These are phyloP conservation scores for Steinernema feltiae DNA, from an alignment of 1,140 invertebrate genomes.

Conservation along the genomic window DNA sequence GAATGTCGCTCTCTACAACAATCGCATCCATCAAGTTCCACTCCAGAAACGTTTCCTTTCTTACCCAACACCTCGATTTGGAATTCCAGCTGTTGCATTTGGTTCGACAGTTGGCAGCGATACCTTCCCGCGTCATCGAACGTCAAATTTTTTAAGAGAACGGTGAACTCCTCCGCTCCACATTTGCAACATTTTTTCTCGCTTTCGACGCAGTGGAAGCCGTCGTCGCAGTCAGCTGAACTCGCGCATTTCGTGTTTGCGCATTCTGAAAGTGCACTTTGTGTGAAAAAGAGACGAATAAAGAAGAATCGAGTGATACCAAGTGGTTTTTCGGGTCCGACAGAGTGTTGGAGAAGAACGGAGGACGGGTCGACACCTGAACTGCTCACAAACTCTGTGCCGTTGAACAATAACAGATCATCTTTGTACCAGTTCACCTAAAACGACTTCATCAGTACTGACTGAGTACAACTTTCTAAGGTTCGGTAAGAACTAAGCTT, in stretches of 20 bases:
- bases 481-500: background rate
- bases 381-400: slow-evolving; percentile 27
- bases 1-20: slow-evolving; percentile 36
- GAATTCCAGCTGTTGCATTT: slow-evolving; percentile 35
- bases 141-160: slow-evolving; percentile 35
- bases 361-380: slow-evolving; percentile 21
- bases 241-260: slow-evolving; percentile 24
- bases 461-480: no score
- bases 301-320: slow-evolving; percentile 7
- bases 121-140: slow-evolving; percentile 40
- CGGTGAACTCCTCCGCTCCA: slow-evolving; percentile 31
- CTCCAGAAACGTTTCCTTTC: background rate
- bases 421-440: slow-evolving; percentile 38
- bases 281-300: slow-evolving; percentile 6
- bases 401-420: slow-evolving; percentile 33
- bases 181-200: slow-evolving; percentile 38
- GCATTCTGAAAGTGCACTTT: slow-evolving; percentile 16
- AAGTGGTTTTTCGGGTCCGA: slow-evolving; percentile 10
- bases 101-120: slow-evolving; percentile 34
- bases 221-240: slow-evolving; percentile 26
- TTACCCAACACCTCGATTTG: slow-evolving; percentile 40
- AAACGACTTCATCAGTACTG: no score
- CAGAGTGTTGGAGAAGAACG: slow-evolving; percentile 16
- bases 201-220: slow-evolving; percentile 32
- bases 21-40: background rate